A percentile compares a stretch with the other conserved stretches of the same genome.
phyloP scores from a whole-genome alignment of 2,888 invertebrate species.

The Xestoiulus laeticollis region DNA sequence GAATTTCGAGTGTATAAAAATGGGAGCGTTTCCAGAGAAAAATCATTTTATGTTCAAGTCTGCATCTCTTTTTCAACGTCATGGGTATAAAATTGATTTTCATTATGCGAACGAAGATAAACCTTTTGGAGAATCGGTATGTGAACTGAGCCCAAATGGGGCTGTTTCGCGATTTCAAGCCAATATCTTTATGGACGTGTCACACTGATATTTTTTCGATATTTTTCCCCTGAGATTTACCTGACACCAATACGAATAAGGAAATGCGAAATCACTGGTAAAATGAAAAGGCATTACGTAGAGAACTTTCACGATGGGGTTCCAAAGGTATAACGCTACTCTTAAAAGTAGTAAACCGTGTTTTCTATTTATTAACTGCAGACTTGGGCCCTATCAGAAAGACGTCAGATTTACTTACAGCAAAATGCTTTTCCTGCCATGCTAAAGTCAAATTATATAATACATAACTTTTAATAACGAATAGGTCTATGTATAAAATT shows the following conservation, averaged over 20 bases:
- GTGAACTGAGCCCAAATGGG: background rate
- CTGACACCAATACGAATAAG: slow-evolving; percentile 31
- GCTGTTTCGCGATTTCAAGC: background rate
- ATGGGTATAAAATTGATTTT: slow-evolving; percentile 17
- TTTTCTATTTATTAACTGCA: too few relatives aligned
- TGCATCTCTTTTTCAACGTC: background rate
- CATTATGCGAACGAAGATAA: background rate
- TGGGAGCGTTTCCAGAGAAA: background rate
- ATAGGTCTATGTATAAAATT: too few relatives aligned
- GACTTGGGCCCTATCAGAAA: too few relatives aligned
- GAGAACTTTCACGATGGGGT: background rate
- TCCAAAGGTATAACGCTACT: too few relatives aligned
- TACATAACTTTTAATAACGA: too few relatives aligned
- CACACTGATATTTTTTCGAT: slow-evolving; percentile 18
- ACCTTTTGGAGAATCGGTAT: background rate
- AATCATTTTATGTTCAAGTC: background rate
- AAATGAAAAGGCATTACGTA: background rate
- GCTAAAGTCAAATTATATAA: too few relatives aligned
- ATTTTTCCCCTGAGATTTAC: background rate
- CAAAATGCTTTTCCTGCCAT: too few relatives aligned
- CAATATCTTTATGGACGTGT: slow-evolving; percentile 29
- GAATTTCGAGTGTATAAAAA: background rate
- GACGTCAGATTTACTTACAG: too few relatives aligned
- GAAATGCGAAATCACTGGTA: background rate
- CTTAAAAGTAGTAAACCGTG: too few relatives aligned